Evolutionary conservation across 2,888 invertebrate species (phyloP), one percentile per base, ranked within the genome.

Genomic region (Ochropacha duplaris): DNA sequence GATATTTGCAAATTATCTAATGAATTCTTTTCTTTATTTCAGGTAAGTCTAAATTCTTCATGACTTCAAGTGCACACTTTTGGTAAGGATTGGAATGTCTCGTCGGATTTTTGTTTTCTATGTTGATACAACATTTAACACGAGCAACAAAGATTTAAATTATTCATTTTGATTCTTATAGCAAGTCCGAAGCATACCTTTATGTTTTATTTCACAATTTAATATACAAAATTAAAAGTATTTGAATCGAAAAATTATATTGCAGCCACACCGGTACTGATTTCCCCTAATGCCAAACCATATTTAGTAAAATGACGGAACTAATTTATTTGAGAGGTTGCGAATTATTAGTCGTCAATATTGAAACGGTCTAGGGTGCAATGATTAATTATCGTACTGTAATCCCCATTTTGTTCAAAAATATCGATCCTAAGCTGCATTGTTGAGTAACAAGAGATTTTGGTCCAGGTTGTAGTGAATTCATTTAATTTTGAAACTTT

Each of bases 331-430:
- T 71, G 66, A 74, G 67, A 74, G 69, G 60, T 77, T 74, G 76
- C 78, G 61, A 79, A 79, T 79, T 76, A 79, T 84, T 82, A 78
- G 68, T 63, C 60, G 54, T 60, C 65, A 72, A 71, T 74, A 72
- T 61, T 65, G 62, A 66, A 65, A 64, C 54, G 57, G 68, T 63
- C 36, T 65, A 64, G 78, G 79, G 79, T 60, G 65, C 57, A 55
- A 72, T 83, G 81, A 86, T 86, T 83, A 79, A 87, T 85, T 61
- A 62, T 62, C 61, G 44, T 60, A 22, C 49, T 57, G 57, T 58
- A 65, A 61, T 54, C 57, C 49, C 57, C 60, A 57, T 39, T 57
- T 1, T 56, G 61, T 63, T 61, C 58, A 55, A 62, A 66, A 60
- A 50, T 61, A 65, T 66, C 57, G 57, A 60, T 64, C 56, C 49